Base-by-base conservation (phyloP, 2,113 vertebrate genomes). In the Rattus rattus region DNA sequence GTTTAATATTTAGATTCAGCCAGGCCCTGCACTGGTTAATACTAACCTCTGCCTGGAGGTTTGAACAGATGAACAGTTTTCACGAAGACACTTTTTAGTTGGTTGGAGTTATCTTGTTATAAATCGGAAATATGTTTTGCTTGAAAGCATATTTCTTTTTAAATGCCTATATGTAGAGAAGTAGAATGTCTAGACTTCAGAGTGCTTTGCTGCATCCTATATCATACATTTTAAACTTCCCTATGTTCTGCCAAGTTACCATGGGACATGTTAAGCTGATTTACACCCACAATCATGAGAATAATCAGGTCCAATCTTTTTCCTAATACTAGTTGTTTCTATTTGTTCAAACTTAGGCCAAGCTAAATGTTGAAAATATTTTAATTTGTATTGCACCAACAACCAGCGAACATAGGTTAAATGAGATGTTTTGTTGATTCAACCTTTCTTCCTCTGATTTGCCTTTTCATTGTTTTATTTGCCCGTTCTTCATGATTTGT, bases 41-140 rank as follows among this genome's bases (percentile, higher is more conserved):
- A 93, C 89, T 83, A 93, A 7, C 94, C 61, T 90, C 59, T 43
- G 43, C 89, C 63, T 22, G 49, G 56, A 93, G 88, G 63, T 88
- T 95, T 88, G 24, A 69, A 94, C 30, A 90, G 56, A 91, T 93
- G 47, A 83, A 67, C 4, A 1, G 33, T 39, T 52, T 86, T 88
- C 72, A 77, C 28, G 20, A 19, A 92, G 84, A 93, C 89, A 88
- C 5, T 61, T 90, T 17, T 26, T 56, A 89, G 77, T 67, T 95
- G 73, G 67, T 95, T 93, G 26, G 22, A 91, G n/a, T 80, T 95
- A 95, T 84, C 65, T 93, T 87, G 19, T 89, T 92, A 93, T 89
- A 90, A 89, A 87, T 97, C 54, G 91, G 39, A 94, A 94, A 77
- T 80, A 12, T 80, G 65, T 54, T 95, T 94, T 69, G 70, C 47